A percentile compares a stretch with the other conserved stretches of the same genome.
Conservation (phyloP, 1,140 invertebrate genomes). For the Agraylea sexmaculata region DNA sequence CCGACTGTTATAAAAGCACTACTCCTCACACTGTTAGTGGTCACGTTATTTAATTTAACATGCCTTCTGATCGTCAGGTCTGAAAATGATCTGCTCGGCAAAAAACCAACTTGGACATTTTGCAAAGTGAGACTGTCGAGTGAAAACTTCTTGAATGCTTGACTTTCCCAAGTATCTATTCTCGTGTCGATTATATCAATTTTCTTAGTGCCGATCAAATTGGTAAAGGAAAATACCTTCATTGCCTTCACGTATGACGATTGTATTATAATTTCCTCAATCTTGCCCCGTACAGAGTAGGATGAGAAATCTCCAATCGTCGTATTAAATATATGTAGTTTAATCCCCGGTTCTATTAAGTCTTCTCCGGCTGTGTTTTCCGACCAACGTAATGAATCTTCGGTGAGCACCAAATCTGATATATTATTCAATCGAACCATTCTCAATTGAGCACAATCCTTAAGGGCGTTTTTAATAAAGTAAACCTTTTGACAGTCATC, state of each 20-base stretch:
- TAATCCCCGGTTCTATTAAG: constrained; percentile 29
- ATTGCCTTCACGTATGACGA: constrained; percentile 47
- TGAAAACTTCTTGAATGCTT: constrained; percentile 68
- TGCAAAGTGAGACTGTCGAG: constrained; percentile 49
- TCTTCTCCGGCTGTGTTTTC: constrained; percentile 24
- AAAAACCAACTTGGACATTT: constrained; percentile 34
- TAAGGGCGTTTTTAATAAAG: constrained; percentile 36
- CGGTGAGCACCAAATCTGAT: constrained; percentile 26
- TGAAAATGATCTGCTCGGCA: constrained; percentile 59
- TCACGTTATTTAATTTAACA: constrained; percentile 50
- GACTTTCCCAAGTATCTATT: constrained; percentile 49
- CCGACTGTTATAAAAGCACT: constrained; percentile 50
- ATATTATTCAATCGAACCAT: constrained; percentile 28
- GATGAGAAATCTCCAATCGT: constrained; percentile 49
- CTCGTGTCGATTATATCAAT: constrained; percentile 42
- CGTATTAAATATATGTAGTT: constrained; percentile 30
- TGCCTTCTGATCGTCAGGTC: constrained; percentile 56
- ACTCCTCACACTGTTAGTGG: constrained; percentile 44
- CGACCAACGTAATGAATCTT: constrained; percentile 30
- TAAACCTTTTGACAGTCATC: constrained; percentile 40
- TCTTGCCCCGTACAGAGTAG: constrained; percentile 55
- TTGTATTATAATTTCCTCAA: constrained; percentile 53
- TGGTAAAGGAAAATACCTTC: constrained; percentile 60
- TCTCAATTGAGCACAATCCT: constrained; percentile 28
- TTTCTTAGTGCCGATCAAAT: constrained; percentile 42